These are phyloP conservation scores for Eurypyga helias DNA, from an alignment of 2,113 vertebrate species.

Conservation along the genomic window DNA sequence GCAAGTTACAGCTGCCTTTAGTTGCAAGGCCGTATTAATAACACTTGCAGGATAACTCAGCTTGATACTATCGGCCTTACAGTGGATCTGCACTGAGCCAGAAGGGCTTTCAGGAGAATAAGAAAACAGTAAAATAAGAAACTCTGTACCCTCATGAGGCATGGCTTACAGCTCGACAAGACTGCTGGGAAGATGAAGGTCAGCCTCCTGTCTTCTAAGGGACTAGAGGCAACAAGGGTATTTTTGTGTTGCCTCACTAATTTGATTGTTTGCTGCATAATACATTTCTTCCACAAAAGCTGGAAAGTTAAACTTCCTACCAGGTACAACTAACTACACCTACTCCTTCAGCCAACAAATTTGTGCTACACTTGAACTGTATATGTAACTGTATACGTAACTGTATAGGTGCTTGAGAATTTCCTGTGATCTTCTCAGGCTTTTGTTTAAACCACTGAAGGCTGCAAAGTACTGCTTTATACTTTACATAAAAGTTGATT, in stretches of 20 bases:
- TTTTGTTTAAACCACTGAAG: background rate
- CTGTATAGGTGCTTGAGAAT: background rate
- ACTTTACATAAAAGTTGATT: conserved; percentile 5
- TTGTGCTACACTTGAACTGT: background rate
- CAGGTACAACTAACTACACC: background rate
- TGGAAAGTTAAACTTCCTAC: background rate
- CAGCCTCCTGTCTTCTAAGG: background rate
- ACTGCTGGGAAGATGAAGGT: background rate
- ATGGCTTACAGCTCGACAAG: background rate
- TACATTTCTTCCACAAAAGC: background rate
- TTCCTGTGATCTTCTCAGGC: background rate
- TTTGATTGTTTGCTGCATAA: background rate
- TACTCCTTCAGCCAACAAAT: background rate
- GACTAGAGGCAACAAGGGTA: background rate
- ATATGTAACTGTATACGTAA: background rate
- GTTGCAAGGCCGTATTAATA: background rate
- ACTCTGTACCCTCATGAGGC: fast-evolving
- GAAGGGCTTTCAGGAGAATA: background rate
- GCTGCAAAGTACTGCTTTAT: background rate
- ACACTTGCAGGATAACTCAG: background rate
- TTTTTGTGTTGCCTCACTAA: background rate
- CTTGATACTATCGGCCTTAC: background rate
- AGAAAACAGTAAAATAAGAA: background rate
- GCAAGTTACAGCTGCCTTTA: background rate
- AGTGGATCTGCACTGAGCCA: background rate